Evolutionary conservation across 2,888 invertebrate genomes (phyloP), one percentile per base, ranked within the genome.

Genomic region (Myopa tessellatipennis): DNA sequence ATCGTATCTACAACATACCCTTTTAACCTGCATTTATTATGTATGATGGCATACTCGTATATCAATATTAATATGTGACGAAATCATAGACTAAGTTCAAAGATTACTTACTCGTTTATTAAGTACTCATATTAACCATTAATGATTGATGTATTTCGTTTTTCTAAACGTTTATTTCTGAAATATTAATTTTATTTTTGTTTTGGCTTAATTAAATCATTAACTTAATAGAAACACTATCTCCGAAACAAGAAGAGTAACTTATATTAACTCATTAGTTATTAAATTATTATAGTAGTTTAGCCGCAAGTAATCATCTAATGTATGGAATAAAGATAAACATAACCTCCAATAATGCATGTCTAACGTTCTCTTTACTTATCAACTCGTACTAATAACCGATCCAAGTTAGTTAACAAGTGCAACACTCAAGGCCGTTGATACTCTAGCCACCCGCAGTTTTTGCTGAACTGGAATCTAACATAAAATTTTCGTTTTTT

Each of bases 311-410:
- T 34, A 16, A 55, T 8, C 55, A 52, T 45, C 36, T 65, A 71
- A 38, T 71, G 36, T 52, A 74, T 52, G 45, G 68, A 45, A 40
- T 75, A 58, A 69, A 45, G 34, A 55, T 40, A 68, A 61, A 61
- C 68, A 68, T 68, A 75, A 75, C 40, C 50, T 38, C 36, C 34
- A 65, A 74, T 36, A 65, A 74, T 65, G 75, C 75, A 75, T 75
- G 75, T 69, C 68, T 75, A 75, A 55, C 40, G 69, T 18, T 55
- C 55, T 70, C 52, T 55, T 67, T 67, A 63, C 38, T 67, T 14
- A 38, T 38, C 38, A 65, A 45, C 16, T 55, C 55, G 71, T 71
- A 71, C 71, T 71, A 71, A 71, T 71, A 61, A 34, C 65, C n/a
- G 61, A 61, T 26, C 26, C 2, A 26, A 26, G 26, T 26, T 34